These are phyloP conservation scores for Idaea dimidiata DNA, from an alignment of 2,888 invertebrate species.

Conservation along the genomic window DNA sequence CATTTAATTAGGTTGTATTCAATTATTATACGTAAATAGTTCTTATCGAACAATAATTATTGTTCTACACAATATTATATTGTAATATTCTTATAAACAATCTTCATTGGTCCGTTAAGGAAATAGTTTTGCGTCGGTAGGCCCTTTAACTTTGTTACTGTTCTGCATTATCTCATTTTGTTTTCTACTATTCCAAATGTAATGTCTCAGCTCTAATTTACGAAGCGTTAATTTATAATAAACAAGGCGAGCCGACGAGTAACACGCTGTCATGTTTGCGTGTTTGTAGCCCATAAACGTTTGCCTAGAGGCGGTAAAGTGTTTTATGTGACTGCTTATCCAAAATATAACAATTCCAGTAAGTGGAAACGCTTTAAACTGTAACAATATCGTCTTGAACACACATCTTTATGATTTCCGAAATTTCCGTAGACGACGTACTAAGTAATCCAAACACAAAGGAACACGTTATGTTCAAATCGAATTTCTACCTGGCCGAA, in stretches of 20 bases:
- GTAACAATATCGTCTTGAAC: conserved; percentile 11
- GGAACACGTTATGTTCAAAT: neutral
- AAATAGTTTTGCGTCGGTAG: too few species aligned
- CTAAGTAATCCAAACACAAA: neutral
- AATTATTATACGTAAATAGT: too few species aligned
- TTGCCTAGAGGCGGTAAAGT: conserved; percentile 41
- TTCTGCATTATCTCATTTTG: too few species aligned
- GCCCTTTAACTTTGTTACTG: too few species aligned
- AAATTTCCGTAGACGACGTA: neutral
- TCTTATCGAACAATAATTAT: too few species aligned
- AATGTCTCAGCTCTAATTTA: neutral
- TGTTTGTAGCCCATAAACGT: conserved; percentile 34
- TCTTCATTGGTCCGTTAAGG: too few species aligned
- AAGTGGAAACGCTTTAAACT: conserved; percentile 13
- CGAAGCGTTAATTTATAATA: conserved; percentile 18
- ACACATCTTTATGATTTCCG: conserved; percentile 25
- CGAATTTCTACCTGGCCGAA: neutral
- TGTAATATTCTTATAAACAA: too few species aligned
- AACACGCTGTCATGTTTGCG: conserved; percentile 34
- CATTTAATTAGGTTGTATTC: neutral
- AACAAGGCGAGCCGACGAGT: conserved; percentile 17
- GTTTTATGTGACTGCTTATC: conserved; percentile 38
- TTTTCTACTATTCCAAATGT: neutral
- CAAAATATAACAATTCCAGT: conserved; percentile 30
- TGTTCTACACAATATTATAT: too few species aligned